Evolutionary conservation across 2,113 vertebrate genomes (phyloP).

Genomic region (Rhinichthys klamathensis): DNA sequence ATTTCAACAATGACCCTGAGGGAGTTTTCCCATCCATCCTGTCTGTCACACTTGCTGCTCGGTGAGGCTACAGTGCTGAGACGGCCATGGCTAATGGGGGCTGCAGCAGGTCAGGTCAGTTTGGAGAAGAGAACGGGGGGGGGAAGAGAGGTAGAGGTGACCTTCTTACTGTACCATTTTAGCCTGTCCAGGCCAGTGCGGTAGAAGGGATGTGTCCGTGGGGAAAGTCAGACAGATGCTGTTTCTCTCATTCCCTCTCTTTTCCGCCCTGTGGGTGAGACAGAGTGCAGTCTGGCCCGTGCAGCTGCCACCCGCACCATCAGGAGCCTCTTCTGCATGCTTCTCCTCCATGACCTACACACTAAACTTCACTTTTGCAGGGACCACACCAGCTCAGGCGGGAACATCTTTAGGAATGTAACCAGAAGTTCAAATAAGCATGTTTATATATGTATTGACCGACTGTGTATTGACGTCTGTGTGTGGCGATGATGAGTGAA

Average conservation of each 20-base stretch:
- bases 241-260: slow-evolving; percentile 75
- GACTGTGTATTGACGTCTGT: slow-evolving; percentile 19
- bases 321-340: slow-evolving; percentile 43
- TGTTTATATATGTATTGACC: background rate
- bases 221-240: slow-evolving; percentile 82
- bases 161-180: slow-evolving; percentile 75
- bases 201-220: slow-evolving; percentile 77
- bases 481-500: slow-evolving; percentile 26
- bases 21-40: background rate
- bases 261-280: slow-evolving; percentile 78
- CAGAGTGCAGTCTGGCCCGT: slow-evolving; percentile 79
- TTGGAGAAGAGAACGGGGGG: slow-evolving; percentile 25
- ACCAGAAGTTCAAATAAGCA: background rate
- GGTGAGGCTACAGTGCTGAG: slow-evolving; percentile 4
- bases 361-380: slow-evolving; percentile 47
- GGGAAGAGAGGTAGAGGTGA: slow-evolving; percentile 56
- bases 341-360: slow-evolving; percentile 61
- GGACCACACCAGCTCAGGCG: slow-evolving; percentile 5
- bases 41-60: slow-evolving; percentile 22
- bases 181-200: slow-evolving; percentile 75
- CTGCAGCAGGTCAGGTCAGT: slow-evolving; percentile 33
- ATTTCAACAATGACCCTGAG: background rate
- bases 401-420: background rate
- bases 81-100: slow-evolving; percentile 26
- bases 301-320: slow-evolving; percentile 81